Evolutionary conservation across 2,113 vertebrate genomes (phyloP), one percentile per base, ranked within the genome.

Genomic region (Corvus moneduloides): DNA sequence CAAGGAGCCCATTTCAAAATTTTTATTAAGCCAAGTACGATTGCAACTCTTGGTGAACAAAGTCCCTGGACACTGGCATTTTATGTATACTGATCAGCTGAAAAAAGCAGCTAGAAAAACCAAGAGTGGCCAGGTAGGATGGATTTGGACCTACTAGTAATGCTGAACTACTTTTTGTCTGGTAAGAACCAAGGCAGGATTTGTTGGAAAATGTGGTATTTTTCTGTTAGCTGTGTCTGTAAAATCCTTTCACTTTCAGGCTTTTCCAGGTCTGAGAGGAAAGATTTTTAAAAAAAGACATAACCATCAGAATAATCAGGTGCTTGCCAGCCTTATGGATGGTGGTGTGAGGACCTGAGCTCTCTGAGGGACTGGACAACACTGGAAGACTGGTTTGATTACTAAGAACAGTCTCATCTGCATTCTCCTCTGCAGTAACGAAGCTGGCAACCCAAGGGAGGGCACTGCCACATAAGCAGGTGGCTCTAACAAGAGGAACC

Each of bases 401-500:
- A 21, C 8, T 21, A 43, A 41, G 49, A 89, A 32, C 3, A 52
- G 22, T 54, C 41, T 61, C 46, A 1, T 30, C 69, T 54, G 20
- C 26, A 26, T 75, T 71, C 24, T 91, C 51, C 43, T 59, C n/a
- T 44, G 44, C 66, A 66, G 39, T 62, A 83, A 83, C 0, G 0
- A 69, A 73, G 79, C 30, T 56, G 32, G 30, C 32, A 78, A 75
- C 43, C 39, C 73, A 71, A 59, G 43, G 63, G 46, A 87, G 56
- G 54, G 49, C 75, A 76, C 39, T 52, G 73, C 77, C 68, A 67
- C 14, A 32, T 11, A 59, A 73, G 55, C 84, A 93, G 80, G 79
- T 94, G 89, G 76, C 76, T 77, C 89, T 91, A 96, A 94, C 71
- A 82, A 93, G 81, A 94, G 61, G 66, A 94, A 91, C 43, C 23